These are phyloP conservation scores for Caenorhabditis uteleia DNA, from an alignment of 2,888 invertebrate species.

Conservation along the genomic window DNA sequence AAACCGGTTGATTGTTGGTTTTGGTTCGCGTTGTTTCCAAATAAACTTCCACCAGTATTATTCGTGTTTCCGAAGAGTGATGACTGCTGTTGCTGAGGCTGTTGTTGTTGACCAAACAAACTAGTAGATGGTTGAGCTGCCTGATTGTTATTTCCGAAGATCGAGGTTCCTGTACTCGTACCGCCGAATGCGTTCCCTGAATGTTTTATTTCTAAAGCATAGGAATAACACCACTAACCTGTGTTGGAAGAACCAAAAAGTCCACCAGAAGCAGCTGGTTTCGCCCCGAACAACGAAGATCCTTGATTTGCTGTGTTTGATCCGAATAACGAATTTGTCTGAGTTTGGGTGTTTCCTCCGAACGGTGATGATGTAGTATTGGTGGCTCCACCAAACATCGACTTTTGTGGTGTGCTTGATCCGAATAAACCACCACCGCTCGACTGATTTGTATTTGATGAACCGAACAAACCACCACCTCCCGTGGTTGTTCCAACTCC, in stretches of 20 bases:
- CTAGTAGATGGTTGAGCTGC: slow-evolving; percentile 6
- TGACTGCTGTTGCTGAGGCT: slow-evolving; percentile 8
- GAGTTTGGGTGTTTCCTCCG: background rate
- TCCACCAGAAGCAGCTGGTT: slow-evolving; percentile 21
- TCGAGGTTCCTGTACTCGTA: background rate
- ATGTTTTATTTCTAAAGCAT: slow-evolving; percentile 2
- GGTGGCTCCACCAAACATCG: slow-evolving; percentile 37
- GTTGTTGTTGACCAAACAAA: slow-evolving; percentile 71
- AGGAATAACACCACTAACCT: too few relatives aligned
- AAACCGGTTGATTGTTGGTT: slow-evolving; percentile 16
- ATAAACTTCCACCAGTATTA: slow-evolving; percentile 25
- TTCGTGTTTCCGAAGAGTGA: slow-evolving; percentile 27
- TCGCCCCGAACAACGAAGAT: slow-evolving; percentile 45
- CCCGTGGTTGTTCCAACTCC: slow-evolving; percentile 40
- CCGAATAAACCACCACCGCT: slow-evolving; percentile 68
- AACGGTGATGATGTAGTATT: slow-evolving; percentile 8
- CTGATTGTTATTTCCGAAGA: slow-evolving; percentile 1
- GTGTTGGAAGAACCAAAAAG: slow-evolving; percentile 1
- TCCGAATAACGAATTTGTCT: slow-evolving; percentile 37
- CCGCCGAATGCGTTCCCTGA: background rate
- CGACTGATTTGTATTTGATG: slow-evolving; percentile 11
- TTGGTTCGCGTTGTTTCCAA: slow-evolving; percentile 33
- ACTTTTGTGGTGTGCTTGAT: slow-evolving; percentile 29
- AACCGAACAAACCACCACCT: slow-evolving; percentile 45
- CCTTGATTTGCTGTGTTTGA: slow-evolving; percentile 21